Conservation (phyloP, 1,140 invertebrate genomes). For the Drosophila ambigua region DNA sequence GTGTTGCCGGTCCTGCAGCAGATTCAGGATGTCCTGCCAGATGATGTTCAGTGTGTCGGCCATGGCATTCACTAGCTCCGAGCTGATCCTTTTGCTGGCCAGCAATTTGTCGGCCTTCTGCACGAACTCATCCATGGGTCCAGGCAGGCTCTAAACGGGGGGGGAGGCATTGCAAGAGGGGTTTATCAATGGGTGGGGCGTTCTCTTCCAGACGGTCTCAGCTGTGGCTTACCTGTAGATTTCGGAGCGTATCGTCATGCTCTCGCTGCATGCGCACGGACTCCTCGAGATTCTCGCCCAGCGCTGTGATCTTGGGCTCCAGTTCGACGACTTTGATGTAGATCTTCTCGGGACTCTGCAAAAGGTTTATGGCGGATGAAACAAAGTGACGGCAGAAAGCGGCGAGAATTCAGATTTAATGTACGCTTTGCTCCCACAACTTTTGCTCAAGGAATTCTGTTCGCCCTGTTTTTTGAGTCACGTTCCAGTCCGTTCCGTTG, state of each 20-base stretch:
- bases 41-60: slow-evolving; percentile 93
- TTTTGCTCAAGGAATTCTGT: slow-evolving; percentile 5
- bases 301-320: slow-evolving; percentile 91
- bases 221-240: slow-evolving; percentile 89
- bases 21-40: slow-evolving; percentile 94
- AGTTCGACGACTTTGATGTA: slow-evolving; percentile 94
- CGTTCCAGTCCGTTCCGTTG: slow-evolving; percentile 30
- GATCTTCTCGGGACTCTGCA: slow-evolving; percentile 92
- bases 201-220: too few species aligned
- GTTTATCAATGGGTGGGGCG: background rate
- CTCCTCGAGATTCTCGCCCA: slow-evolving; percentile 91
- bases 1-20: slow-evolving; percentile 90
- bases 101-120: slow-evolving; percentile 93
- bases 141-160: slow-evolving; percentile 91
- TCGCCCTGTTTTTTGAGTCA: slow-evolving; percentile 46
- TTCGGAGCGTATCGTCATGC: slow-evolving; percentile 93
- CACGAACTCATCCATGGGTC: slow-evolving; percentile 94
- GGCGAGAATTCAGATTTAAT: background rate
- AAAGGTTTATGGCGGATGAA: slow-evolving; percentile 38
- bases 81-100: slow-evolving; percentile 89
- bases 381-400: background rate
- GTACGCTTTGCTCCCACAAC: slow-evolving; percentile 14
- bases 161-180: background rate
- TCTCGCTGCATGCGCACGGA: slow-evolving; percentile 89
- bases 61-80: slow-evolving; percentile 95